Evolutionary conservation across 2,113 vertebrate genomes (phyloP), one percentile per base, ranked within the genome.

Genomic region (Ginglymostoma cirratum): DNA sequence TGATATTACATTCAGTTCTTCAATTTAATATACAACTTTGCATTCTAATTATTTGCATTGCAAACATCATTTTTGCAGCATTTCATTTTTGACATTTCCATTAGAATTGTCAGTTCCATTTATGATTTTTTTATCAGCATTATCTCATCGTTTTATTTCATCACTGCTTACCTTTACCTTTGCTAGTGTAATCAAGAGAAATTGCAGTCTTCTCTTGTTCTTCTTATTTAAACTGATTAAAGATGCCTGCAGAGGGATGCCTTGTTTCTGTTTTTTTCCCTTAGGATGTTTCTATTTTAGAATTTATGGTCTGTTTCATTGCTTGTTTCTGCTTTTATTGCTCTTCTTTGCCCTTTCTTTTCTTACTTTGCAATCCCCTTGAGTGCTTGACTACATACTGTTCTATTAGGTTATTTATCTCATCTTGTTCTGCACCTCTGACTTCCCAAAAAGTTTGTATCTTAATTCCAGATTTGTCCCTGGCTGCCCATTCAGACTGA

Each of bases 81-180:
- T 17, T 61, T 61, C 87, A 90, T 90, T 19, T 86, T 90, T 90
- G 52, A 30, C 87, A 61, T 90, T 34, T 90, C 87, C 52, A 90
- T 61, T 90, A 90, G 52, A 90, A n/a, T 90, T 90, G 27, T 90
- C 48, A 34, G 30, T 90, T 90, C 30, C 27, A 1, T 65, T 90
- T 90, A 80, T 38, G n/a, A 10, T 72, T 2, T 86, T 30, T 55
- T 90, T 90, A 55, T 90, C 52, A 61, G 12, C 87, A 61, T 5
- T 65, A 55, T 55, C 48, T 90, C 27, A 83, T 19, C 5, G 14
- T 90, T 90, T 90, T 61, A 45, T 7, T 12, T 65, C 52, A 90
- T 65, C 4, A 61, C 21, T 24, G 21, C 27, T 48, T 52, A 52
- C 27, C 85, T 52, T 45, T 24, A 52, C 24, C 85, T 52, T 87